A percentile compares a stretch with the other conserved stretches of the same genome.
phyloP scores from a whole-genome alignment of 2,113 vertebrate genomes.

The Procavia capensis region DNA sequence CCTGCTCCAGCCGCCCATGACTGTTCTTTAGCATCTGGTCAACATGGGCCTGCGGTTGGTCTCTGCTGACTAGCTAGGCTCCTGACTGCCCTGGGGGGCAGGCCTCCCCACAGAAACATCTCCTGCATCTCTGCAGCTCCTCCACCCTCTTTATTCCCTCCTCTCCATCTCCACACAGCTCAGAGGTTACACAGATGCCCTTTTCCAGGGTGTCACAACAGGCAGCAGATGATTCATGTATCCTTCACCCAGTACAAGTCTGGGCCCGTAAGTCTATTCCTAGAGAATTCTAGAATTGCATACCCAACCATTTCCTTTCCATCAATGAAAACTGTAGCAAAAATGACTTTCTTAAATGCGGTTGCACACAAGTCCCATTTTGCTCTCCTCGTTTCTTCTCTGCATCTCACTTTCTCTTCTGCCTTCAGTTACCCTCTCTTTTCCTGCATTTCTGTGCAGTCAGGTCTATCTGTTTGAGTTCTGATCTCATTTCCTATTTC shows the following conservation, averaged over 20 bases:
- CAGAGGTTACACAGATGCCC: background rate
- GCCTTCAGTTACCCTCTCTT: background rate
- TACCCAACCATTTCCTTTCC: background rate
- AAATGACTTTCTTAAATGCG: background rate
- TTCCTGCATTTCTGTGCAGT: too few species aligned
- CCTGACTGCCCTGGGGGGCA: background rate
- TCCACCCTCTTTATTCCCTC: background rate
- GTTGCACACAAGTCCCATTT: accelerated
- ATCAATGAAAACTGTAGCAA: accelerated
- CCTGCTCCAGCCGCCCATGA: too few species aligned
- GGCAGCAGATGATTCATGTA: background rate
- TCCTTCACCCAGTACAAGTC: background rate
- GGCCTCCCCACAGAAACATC: background rate
- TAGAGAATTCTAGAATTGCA: background rate
- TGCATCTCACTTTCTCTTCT: background rate
- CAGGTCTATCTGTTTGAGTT: background rate
- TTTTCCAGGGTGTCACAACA: background rate
- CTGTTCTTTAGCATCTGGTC: background rate
- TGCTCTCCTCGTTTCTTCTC: background rate
- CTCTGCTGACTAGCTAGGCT: background rate
- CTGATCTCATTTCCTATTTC: background rate
- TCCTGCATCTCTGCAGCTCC: background rate
- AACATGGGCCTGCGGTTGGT: accelerated
- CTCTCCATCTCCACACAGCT: background rate
- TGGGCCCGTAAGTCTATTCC: background rate